A percentile compares a stretch with the other conserved stretches of the same genome.
phyloP scores from a whole-genome alignment of 1,140 invertebrate species.

The Luehdorfia chinensis region DNA sequence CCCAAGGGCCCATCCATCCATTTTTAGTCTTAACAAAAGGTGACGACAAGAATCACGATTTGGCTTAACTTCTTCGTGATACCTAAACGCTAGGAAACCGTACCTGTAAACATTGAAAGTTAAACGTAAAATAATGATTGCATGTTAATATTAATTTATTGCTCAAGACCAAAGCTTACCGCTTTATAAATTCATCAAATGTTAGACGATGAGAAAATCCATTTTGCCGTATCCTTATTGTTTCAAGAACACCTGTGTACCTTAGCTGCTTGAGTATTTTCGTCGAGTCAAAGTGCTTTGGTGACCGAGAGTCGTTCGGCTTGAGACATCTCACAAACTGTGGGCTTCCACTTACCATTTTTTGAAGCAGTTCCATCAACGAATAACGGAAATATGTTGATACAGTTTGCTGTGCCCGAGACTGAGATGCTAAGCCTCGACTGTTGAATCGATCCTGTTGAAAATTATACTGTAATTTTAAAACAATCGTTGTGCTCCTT shows the following conservation, averaged over 20 bases:
- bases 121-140: not conserved
- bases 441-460: constrained; percentile 76
- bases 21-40: constrained; percentile 83
- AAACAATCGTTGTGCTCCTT: not conserved
- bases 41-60: constrained; percentile 85
- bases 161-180: constrained; percentile 67
- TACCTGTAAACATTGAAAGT: constrained; percentile 79
- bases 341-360: constrained; percentile 87
- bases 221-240: constrained; percentile 87
- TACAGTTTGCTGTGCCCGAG: constrained; percentile 89
- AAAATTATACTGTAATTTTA: constrained; percentile 15
- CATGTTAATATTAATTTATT: not conserved
- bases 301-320: constrained; percentile 85
- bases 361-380: constrained; percentile 90
- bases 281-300: constrained; percentile 83
- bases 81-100: constrained; percentile 87
- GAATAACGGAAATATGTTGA: constrained; percentile 91
- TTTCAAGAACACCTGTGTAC: constrained; percentile 90
- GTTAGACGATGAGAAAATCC: constrained; percentile 89
- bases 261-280: constrained; percentile 87
- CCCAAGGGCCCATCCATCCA: constrained; percentile 91
- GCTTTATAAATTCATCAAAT: constrained; percentile 88
- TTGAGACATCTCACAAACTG: constrained; percentile 92
- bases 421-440: constrained; percentile 86
- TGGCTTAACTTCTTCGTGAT: constrained; percentile 83